phyloP scores from a whole-genome alignment of 2,797 vertebrate species.

The Crocidura indochinensis region DNA sequence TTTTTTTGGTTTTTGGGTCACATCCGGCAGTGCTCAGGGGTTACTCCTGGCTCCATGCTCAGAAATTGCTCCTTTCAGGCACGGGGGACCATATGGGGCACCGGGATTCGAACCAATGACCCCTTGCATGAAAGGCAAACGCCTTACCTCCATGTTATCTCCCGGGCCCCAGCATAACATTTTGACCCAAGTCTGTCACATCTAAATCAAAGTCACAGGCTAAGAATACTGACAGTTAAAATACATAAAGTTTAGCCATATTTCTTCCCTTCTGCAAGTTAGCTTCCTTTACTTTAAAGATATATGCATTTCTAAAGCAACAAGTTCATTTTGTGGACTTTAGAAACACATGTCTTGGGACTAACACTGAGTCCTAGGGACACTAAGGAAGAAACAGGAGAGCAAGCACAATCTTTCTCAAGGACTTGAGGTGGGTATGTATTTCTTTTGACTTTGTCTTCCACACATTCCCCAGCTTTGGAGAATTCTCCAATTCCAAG shows the following conservation, averaged over 20 bases:
- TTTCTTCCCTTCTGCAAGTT: neutral
- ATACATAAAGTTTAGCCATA: neutral
- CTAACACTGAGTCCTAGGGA: neutral
- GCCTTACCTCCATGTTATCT: too few species aligned
- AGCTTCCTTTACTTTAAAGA: slow-evolving; percentile 26
- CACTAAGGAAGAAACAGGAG: neutral
- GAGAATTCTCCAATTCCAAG: neutral
- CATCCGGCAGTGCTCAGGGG: too few species aligned
- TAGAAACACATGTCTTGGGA: neutral
- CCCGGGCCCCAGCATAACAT: too few species aligned
- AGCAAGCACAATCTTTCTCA: neutral
- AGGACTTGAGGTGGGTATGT: neutral
- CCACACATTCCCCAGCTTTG: neutral
- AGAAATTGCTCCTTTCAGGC: too few species aligned
- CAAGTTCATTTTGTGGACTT: neutral
- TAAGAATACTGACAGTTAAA: neutral
- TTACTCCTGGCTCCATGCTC: too few species aligned
- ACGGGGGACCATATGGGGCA: too few species aligned
- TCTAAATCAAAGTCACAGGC: slow-evolving; percentile 48
- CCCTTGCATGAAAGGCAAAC: too few species aligned
- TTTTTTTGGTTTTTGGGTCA: too few species aligned
- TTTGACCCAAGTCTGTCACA: slow-evolving; percentile 27
- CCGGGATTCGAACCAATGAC: too few species aligned
- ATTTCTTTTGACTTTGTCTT: neutral
- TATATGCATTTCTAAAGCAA: neutral